Conservation (phyloP, 2,888 invertebrate genomes). For the Coelopa pilipes region DNA sequence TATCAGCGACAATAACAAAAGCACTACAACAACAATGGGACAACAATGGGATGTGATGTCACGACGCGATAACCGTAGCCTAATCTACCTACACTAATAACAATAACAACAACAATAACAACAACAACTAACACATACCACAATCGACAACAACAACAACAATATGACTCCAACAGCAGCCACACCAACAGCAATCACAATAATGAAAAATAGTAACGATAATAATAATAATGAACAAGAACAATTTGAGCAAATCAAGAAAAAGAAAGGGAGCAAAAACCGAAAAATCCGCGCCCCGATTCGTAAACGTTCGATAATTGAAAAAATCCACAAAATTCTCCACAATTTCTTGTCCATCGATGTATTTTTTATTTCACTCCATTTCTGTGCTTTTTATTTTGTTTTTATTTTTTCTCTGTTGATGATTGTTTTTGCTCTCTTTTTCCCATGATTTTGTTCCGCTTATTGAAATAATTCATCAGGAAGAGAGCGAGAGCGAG, state of each 20-base stretch:
- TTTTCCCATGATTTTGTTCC: too few relatives aligned
- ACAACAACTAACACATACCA: background rate
- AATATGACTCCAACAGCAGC: background rate
- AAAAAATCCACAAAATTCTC: background rate
- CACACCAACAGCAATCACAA: background rate
- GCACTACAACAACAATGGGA: background rate
- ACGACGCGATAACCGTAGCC: background rate
- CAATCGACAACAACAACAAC: background rate
- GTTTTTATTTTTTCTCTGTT: too few relatives aligned
- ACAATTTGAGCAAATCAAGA: background rate
- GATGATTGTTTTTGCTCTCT: too few relatives aligned
- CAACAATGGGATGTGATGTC: constrained; percentile 6
- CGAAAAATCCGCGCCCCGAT: background rate
- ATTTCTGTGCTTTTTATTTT: too few relatives aligned
- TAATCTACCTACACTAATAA: background rate
- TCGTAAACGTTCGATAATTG: constrained; percentile 3
- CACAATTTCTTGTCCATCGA: too few relatives aligned
- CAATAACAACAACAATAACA: constrained; percentile 7
- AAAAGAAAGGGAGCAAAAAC: background rate
- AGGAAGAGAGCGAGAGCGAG: too few relatives aligned
- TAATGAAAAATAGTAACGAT: background rate
- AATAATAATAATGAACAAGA: background rate
- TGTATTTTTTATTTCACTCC: too few relatives aligned
- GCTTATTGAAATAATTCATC: too few relatives aligned
- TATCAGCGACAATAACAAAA: background rate